These are phyloP conservation scores for Myoxocephalus aenaeus DNA, from an alignment of 2,797 vertebrate genomes.

Conservation along the genomic window DNA sequence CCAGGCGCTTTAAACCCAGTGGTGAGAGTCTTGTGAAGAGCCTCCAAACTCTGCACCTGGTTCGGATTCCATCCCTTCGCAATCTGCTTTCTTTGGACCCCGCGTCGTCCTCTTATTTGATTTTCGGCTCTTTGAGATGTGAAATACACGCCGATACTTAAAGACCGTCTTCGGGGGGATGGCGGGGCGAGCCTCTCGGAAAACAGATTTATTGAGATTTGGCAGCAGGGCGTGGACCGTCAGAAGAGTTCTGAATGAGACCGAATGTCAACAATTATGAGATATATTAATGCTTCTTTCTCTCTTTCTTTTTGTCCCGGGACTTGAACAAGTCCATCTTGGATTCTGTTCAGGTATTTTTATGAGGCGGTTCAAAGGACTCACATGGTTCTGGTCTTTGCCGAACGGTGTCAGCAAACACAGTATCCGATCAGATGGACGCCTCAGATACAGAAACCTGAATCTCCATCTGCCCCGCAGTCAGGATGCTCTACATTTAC, in stretches of 20 bases:
- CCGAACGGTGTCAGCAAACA: slow-evolving; percentile 61
- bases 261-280: slow-evolving; percentile 64
- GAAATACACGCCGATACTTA: slow-evolving; percentile 70
- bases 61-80: slow-evolving; percentile 69
- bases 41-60: slow-evolving; percentile 82
- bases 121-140: slow-evolving; percentile 79
- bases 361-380: slow-evolving; percentile 68
- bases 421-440: slow-evolving; percentile 50
- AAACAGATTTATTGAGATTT: slow-evolving; percentile 73
- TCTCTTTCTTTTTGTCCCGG: slow-evolving; percentile 1
- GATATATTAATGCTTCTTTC: slow-evolving; percentile 62
- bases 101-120: slow-evolving; percentile 76
- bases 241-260: slow-evolving; percentile 53
- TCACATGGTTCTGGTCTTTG: slow-evolving; percentile 58
- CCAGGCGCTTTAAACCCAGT: slow-evolving; percentile 70
- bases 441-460: slow-evolving; percentile 35
- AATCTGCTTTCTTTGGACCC: slow-evolving; percentile 83
- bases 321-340: slow-evolving; percentile 59
- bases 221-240: slow-evolving; percentile 54
- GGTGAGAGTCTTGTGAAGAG: slow-evolving; percentile 77
- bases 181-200: slow-evolving; percentile 53
- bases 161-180: slow-evolving; percentile 61
- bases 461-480: slow-evolving; percentile 46
- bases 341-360: slow-evolving; percentile 73
- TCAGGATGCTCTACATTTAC: slow-evolving; percentile 59